phyloP scores from a whole-genome alignment of 1,140 invertebrate genomes.

The Pissodes strobi region DNA sequence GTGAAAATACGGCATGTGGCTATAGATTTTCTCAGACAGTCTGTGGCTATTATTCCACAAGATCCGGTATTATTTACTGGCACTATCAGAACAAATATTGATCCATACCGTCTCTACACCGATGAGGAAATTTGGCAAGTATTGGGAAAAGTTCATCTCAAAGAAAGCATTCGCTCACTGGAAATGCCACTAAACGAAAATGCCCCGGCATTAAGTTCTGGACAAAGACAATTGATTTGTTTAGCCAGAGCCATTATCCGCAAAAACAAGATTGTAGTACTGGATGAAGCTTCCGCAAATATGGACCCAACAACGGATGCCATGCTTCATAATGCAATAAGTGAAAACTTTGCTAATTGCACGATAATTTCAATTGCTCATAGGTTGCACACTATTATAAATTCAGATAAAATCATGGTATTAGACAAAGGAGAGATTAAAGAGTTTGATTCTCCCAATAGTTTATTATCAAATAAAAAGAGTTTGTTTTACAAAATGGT shows the following conservation, averaged over 20 bases:
- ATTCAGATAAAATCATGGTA: conserved; percentile 65
- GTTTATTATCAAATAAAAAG: conserved; percentile 62
- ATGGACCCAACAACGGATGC: conserved; percentile 73
- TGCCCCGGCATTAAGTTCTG: conserved; percentile 74
- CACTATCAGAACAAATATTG: conserved; percentile 62
- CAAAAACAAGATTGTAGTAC: conserved; percentile 75
- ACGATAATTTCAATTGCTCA: conserved; percentile 88
- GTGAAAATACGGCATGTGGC: conserved; percentile 60
- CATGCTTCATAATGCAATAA: conserved; percentile 73
- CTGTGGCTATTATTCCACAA: conserved; percentile 68
- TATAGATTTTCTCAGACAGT: conserved; percentile 62
- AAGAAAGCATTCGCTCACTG: conserved; percentile 43
- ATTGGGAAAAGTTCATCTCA: conserved; percentile 51
- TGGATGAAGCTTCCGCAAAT: conserved; percentile 78
- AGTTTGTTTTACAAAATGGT: conserved; percentile 68
- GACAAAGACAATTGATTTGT: conserved; percentile 80
- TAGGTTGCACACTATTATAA: no score
- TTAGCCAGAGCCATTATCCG: conserved; percentile 75
- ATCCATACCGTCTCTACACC: conserved; percentile 60
- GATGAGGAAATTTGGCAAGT: conserved; percentile 57
- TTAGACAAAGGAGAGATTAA: conserved; percentile 65
- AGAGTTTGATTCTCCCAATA: conserved; percentile 69
- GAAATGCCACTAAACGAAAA: conserved; percentile 63
- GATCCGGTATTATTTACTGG: conserved; percentile 67
- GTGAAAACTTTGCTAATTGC: conserved; percentile 71